phyloP scores from a whole-genome alignment of 2,888 invertebrate genomes.

The Caenorhabditis sp. region DNA sequence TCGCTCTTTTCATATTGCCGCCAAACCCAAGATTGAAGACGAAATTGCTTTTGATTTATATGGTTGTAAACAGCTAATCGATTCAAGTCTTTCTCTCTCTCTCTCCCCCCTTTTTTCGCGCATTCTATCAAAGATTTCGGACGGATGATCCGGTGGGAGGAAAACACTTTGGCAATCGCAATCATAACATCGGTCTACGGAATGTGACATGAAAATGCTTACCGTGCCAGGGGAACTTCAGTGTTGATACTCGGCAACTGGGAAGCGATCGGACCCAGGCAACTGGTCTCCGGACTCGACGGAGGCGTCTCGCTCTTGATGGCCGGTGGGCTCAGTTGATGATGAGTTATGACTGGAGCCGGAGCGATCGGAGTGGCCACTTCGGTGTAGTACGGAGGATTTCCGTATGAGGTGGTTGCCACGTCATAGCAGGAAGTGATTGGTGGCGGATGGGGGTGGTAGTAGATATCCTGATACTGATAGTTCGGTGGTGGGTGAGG shows the following conservation, averaged over 20 bases:
- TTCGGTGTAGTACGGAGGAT: constrained; percentile 40
- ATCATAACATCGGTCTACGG: background rate
- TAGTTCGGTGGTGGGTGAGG: constrained; percentile 34
- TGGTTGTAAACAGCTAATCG: constrained; percentile 51
- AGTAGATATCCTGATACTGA: constrained; percentile 30
- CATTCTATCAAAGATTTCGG: constrained; percentile 33
- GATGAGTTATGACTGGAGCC: constrained; percentile 2
- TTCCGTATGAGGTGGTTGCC: constrained; percentile 21
- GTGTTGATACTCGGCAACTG: constrained; percentile 35
- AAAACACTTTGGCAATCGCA: constrained; percentile 10
- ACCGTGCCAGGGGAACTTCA: constrained; percentile 12
- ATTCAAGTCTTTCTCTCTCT: constrained; percentile 15
- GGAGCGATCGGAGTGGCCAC: background rate
- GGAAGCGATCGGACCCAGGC: constrained; percentile 35
- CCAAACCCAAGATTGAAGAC: constrained; percentile 15
- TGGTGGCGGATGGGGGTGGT: constrained; percentile 27
- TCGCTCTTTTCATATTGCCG: constrained; percentile 54
- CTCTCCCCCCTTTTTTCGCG: constrained; percentile 33
- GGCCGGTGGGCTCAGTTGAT: constrained; percentile 18
- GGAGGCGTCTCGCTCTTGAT: constrained; percentile 45
- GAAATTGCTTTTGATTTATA: constrained; percentile 45
- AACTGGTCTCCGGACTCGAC: constrained; percentile 40
- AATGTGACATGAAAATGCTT: background rate
- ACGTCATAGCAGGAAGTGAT: constrained; percentile 39
- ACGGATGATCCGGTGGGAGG: background rate